Percentiles rank a stretch among this genome's conserved stretches.
These are phyloP conservation scores for Hypotaenidia okinawae DNA, from an alignment of 2,797 vertebrate genomes.

Conservation along the genomic window DNA sequence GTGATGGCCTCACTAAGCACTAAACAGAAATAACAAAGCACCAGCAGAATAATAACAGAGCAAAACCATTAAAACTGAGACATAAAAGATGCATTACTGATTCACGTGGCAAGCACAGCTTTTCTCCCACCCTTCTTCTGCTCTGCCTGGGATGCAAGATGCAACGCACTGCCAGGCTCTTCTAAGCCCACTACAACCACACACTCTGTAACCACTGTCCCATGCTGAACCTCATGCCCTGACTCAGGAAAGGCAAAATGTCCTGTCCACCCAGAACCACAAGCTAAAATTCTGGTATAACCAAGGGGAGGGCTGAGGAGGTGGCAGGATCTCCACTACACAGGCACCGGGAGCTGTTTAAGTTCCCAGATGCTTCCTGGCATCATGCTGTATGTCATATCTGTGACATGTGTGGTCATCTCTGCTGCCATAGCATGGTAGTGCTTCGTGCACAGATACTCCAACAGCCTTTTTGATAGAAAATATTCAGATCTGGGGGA, in stretches of 20 bases:
- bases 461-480: not conserved
- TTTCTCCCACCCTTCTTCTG: not conserved
- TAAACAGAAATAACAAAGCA: not conserved
- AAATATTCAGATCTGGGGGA: not conserved
- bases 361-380: not conserved
- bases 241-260: not conserved
- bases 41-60: not conserved
- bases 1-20: not conserved
- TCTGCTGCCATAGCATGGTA: not conserved
- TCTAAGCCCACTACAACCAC: not conserved
- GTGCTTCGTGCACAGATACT: not conserved
- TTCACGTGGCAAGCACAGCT: not conserved
- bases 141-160: not conserved
- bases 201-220: not conserved
- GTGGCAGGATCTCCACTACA: not conserved
- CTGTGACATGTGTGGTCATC: rapidly evolving
- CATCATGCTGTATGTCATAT: rapidly evolving
- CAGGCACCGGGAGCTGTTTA: not conserved
- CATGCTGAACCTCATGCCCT: rapidly evolving
- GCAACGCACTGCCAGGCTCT: not conserved
- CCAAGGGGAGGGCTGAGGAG: not conserved
- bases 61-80: not conserved
- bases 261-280: not conserved
- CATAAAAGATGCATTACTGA: not conserved
- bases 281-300: not conserved